Evolutionary conservation across 1,140 invertebrate species (phyloP).

Genomic region (Zaprionus ghesquierei): DNA sequence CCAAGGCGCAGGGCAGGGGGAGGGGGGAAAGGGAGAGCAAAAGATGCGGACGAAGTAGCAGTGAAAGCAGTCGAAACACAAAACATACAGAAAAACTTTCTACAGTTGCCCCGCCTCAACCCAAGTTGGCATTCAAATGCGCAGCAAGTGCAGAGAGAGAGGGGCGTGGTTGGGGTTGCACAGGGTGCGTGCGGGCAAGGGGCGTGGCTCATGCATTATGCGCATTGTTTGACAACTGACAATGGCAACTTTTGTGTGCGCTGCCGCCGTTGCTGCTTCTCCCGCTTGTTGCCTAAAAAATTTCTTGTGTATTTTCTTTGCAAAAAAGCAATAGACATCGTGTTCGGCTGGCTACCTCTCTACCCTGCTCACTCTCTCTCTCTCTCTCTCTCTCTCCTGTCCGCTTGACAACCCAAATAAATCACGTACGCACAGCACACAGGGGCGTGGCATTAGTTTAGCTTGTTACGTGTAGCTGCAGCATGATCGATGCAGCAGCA

Average conservation of each 20-base stretch:
- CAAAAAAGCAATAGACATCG: slow-evolving; percentile 33
- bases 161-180: not conserved
- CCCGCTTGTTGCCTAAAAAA: slow-evolving; percentile 51
- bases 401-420: slow-evolving; percentile 25
- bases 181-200: not conserved
- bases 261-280: slow-evolving; percentile 8
- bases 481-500: slow-evolving; percentile 60
- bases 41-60: not conserved
- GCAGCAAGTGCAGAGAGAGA: slow-evolving; percentile 35
- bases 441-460: slow-evolving; percentile 21
- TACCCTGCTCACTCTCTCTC: not conserved
- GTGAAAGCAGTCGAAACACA: slow-evolving; percentile 21
- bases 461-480: slow-evolving; percentile 57
- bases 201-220: slow-evolving; percentile 67
- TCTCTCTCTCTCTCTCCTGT: not conserved
- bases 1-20: not conserved
- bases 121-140: slow-evolving; percentile 61
- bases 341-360: not conserved
- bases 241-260: slow-evolving; percentile 70
- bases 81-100: slow-evolving; percentile 41
- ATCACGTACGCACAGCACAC: slow-evolving; percentile 36
- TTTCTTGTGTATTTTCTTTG: slow-evolving; percentile 55
- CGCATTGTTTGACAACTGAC: slow-evolving; percentile 77
- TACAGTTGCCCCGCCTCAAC: not conserved
- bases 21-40: not conserved